These are phyloP conservation scores for Melanotus villosus DNA, from an alignment of 2,888 invertebrate genomes.

Conservation along the genomic window DNA sequence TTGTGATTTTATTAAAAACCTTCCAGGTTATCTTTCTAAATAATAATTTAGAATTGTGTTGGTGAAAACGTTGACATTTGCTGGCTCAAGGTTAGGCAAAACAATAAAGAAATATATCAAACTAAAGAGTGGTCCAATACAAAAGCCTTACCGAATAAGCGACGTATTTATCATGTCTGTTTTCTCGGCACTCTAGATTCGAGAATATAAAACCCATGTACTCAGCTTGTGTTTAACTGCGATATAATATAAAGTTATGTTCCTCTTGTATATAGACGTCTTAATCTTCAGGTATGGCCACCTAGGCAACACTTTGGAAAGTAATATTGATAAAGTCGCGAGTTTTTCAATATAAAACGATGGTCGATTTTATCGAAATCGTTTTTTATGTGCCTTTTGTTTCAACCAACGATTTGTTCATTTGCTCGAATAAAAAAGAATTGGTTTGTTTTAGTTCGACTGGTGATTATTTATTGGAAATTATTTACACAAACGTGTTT, in stretches of 20 bases:
- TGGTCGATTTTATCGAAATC: slow-evolving; percentile 48
- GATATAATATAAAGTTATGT: slow-evolving; percentile 61
- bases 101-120: slow-evolving; percentile 57
- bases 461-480: slow-evolving; percentile 27
- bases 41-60: too few species aligned
- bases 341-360: background rate
- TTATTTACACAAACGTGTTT: slow-evolving; percentile 41
- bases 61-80: slow-evolving; percentile 33
- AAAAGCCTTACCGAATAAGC: slow-evolving; percentile 58
- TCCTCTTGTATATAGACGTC: slow-evolving; percentile 60
- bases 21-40: too few species aligned
- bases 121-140: slow-evolving; percentile 52
- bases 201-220: slow-evolving; percentile 62
- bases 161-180: slow-evolving; percentile 62
- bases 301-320: slow-evolving; percentile 54
- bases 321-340: slow-evolving; percentile 45
- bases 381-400: slow-evolving; percentile 49
- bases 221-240: slow-evolving; percentile 61
- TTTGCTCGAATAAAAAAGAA: slow-evolving; percentile 38
- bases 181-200: slow-evolving; percentile 56
- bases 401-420: slow-evolving; percentile 54
- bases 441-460: slow-evolving; percentile 32
- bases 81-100: slow-evolving; percentile 42
- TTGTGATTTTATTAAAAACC: too few species aligned
- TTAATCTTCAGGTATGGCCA: slow-evolving; percentile 63